Evolutionary conservation across 2,113 vertebrate species (phyloP).

Genomic region (Ia io): DNA sequence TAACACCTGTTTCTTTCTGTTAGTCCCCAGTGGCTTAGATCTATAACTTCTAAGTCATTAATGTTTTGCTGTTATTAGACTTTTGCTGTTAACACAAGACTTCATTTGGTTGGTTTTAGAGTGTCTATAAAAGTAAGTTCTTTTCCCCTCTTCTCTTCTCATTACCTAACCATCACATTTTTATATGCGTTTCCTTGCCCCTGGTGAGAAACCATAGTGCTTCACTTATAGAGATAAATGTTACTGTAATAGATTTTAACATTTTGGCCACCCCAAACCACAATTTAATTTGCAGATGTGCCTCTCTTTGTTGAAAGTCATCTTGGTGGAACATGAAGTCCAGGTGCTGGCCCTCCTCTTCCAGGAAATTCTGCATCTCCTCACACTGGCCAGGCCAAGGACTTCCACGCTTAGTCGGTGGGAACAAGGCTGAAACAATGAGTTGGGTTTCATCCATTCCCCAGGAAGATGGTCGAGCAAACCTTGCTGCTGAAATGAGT

Average conservation of each 20-base stretch:
- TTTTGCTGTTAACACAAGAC: not conserved
- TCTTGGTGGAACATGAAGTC: not conserved
- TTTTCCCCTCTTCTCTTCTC: not conserved
- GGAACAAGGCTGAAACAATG: not conserved
- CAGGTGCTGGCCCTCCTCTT: not conserved
- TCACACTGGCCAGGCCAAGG: not conserved
- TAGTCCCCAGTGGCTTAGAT: not conserved
- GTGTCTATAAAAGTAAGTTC: not conserved
- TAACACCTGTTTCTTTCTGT: conserved; percentile 17
- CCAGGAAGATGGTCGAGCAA: not conserved
- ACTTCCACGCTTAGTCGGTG: not conserved
- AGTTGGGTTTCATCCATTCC: not conserved
- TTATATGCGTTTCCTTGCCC: not conserved
- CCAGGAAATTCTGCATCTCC: not conserved
- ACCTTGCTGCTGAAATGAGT: fast-evolving
- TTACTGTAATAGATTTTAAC: not conserved
- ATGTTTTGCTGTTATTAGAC: not conserved
- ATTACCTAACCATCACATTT: not conserved
- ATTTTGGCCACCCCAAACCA: not conserved
- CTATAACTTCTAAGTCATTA: not conserved
- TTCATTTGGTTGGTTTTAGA: conserved; percentile 26
- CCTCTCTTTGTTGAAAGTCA: not conserved
- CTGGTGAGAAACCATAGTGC: not conserved
- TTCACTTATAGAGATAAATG: not conserved
- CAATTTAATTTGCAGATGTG: not conserved